phyloP scores from a whole-genome alignment of 2,113 vertebrate genomes.

The Brachirus orientalis region DNA sequence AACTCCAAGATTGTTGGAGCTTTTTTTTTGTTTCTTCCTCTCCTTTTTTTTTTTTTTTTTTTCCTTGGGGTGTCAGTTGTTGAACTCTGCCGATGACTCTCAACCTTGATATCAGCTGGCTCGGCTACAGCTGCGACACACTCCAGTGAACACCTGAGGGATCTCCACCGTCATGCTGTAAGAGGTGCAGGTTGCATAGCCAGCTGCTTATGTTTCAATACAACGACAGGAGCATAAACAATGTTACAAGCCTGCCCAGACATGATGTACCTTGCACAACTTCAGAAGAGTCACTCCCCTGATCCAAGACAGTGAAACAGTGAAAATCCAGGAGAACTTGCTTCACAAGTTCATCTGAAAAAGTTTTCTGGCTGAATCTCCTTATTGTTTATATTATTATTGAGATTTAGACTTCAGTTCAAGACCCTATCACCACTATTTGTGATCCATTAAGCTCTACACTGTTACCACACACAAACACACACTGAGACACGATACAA shows the following conservation, averaged over 20 bases:
- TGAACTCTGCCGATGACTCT: conserved; percentile 64
- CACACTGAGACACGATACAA: conserved; percentile 20
- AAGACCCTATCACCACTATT: conserved; percentile 19
- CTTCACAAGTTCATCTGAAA: conserved; percentile 55
- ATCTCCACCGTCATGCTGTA: conserved; percentile 53
- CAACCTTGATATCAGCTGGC: conserved; percentile 65
- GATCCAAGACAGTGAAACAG: conserved; percentile 7
- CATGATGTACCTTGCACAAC: conserved; percentile 65
- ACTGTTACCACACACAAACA: conserved; percentile 3
- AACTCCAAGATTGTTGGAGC: conserved; percentile 74
- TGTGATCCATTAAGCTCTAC: conserved; percentile 13
- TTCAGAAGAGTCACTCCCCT: conserved; percentile 54
- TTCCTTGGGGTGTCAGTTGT: conserved; percentile 29
- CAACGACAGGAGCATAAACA: conserved; percentile 30
- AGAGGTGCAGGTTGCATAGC: conserved; percentile 21
- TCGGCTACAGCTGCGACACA: conserved; percentile 39
- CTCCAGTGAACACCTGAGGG: conserved; percentile 66
- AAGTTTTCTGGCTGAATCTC: conserved; percentile 1
- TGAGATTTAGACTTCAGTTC: too few species aligned
- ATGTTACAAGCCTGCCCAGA: conserved; percentile 52
- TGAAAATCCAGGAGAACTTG: conserved; percentile 43
- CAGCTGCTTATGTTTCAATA: conserved; percentile 64
- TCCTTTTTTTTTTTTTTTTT: conserved; percentile 6
- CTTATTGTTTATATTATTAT: conserved; percentile 10
- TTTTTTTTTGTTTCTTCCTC: background rate